Conservation (phyloP, 30 jellyfish, hydroid and myxozoan genomes). For the Aurelia aurita region DNA sequence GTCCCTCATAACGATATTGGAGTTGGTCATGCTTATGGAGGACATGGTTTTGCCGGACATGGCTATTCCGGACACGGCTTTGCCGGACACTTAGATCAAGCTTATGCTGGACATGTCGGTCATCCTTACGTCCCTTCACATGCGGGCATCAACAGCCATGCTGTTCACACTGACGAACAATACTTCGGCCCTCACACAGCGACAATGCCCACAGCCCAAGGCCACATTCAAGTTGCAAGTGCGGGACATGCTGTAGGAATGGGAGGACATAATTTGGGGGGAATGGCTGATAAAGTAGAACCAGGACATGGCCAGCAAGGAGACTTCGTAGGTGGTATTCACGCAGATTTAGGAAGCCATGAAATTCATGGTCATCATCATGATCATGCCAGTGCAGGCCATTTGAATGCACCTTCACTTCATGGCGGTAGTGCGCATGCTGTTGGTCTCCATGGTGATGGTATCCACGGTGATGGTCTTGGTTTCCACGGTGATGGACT, state of each 20-base stretch:
- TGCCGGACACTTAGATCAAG: constrained; percentile 38
- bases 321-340: constrained; percentile 76
- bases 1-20: constrained; percentile 34
- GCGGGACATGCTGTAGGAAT: constrained; percentile 65
- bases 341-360: constrained; percentile 78
- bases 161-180: constrained; percentile 44
- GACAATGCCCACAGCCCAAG: constrained; percentile 71
- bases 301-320: constrained; percentile 42
- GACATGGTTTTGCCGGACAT: constrained; percentile 59
- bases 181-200: constrained; percentile 64
- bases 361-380: constrained; percentile 54
- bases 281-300: constrained; percentile 50
- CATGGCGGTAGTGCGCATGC: constrained; percentile 4
- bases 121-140: constrained; percentile 67
- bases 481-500: constrained; percentile 17
- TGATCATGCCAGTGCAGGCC: constrained; percentile 43
- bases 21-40: constrained; percentile 62
- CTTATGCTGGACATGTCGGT: constrained; percentile 24
- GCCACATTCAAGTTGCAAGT: constrained; percentile 72
- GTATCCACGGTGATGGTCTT: background rate
- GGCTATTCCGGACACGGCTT: constrained; percentile 45
- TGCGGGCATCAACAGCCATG: constrained; percentile 42
- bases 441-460: constrained; percentile 36
- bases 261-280: constrained; percentile 77
- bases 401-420: constrained; percentile 24